A percentile compares a stretch with the other conserved stretches of the same genome.
phyloP scores from a whole-genome alignment of 2,888 invertebrate genomes.

The Drepanosiphum platanoidis region DNA sequence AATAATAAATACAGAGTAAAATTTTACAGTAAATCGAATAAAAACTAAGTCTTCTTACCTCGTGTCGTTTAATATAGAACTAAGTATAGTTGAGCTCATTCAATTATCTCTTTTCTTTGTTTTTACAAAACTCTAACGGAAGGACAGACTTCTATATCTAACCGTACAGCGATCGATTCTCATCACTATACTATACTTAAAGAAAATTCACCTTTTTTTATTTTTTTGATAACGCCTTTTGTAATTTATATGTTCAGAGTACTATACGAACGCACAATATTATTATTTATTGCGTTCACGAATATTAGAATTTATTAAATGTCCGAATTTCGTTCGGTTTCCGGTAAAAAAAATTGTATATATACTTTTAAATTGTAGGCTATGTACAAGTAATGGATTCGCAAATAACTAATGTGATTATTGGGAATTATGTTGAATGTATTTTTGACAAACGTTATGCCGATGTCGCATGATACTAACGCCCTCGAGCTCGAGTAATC shows the following conservation, averaged over 20 bases:
- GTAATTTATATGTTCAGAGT: not conserved
- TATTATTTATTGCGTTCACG: not conserved
- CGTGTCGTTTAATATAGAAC: no score
- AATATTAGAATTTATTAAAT: conserved; percentile 25
- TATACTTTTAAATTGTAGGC: not conserved
- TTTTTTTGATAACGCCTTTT: not conserved
- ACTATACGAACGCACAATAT: not conserved
- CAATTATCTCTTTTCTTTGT: no score
- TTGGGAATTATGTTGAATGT: not conserved
- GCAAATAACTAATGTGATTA: not conserved
- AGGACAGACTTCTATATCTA: no score
- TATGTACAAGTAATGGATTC: not conserved
- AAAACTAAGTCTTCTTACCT: no score
- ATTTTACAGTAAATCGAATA: no score
- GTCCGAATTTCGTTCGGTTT: not conserved
- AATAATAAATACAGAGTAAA: no score
- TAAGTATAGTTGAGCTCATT: no score
- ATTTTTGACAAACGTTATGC: not conserved
- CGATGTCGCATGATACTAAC: not conserved
- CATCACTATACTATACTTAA: not conserved
- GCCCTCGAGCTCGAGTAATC: not conserved
- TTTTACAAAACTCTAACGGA: no score
- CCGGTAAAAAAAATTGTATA: not conserved
- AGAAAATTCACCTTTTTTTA: not conserved
- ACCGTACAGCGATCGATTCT: not conserved